These are phyloP conservation scores for Anas platyrhynchos DNA, from an alignment of 2,113 vertebrate genomes.

Conservation along the genomic window DNA sequence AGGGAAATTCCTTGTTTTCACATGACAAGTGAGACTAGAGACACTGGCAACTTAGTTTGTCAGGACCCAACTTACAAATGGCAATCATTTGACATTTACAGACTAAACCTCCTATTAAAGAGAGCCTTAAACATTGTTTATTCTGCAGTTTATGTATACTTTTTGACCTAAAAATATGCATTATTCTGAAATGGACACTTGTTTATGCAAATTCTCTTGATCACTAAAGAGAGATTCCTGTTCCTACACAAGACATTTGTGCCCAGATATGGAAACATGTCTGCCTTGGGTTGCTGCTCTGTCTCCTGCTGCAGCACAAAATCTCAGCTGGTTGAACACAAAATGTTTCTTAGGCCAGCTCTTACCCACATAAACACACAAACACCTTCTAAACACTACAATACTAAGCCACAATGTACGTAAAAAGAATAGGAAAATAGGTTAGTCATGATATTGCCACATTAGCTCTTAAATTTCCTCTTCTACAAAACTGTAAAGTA, in stretches of 20 bases:
- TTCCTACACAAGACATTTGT: accelerated
- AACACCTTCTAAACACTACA: background rate
- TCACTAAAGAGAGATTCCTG: background rate
- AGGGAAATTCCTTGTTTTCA: background rate
- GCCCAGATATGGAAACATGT: background rate
- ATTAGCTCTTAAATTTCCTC: background rate
- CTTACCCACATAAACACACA: background rate
- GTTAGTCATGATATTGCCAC: background rate
- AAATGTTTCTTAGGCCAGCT: background rate
- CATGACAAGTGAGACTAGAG: background rate
- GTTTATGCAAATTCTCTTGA: background rate
- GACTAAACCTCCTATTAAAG: background rate
- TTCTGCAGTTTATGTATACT: background rate
- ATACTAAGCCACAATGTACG: accelerated
- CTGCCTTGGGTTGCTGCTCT: background rate
- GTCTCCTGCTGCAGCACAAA: accelerated
- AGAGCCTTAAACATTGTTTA: background rate
- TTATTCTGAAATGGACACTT: background rate
- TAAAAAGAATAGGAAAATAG: background rate
- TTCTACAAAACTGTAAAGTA: background rate
- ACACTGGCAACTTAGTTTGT: background rate
- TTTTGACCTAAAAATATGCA: background rate
- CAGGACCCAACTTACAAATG: background rate
- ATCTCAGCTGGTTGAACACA: background rate
- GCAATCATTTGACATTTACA: background rate